Percentiles rank a stretch among this genome's conserved stretches.
phyloP scores from a whole-genome alignment of 2,797 vertebrate species.

The Gymnodraco acuticeps region DNA sequence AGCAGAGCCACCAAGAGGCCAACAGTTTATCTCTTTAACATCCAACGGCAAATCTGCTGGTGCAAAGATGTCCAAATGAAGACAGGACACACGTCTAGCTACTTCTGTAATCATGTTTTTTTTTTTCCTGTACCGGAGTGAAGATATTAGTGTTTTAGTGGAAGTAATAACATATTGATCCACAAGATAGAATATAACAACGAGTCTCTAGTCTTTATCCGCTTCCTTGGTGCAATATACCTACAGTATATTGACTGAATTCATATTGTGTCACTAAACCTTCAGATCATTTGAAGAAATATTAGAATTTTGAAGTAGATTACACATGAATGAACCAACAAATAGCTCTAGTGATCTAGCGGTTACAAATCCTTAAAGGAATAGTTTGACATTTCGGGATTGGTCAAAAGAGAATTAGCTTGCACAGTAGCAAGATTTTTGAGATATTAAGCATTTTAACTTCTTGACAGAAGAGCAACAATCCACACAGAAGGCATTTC shows the following conservation, averaged over 20 bases:
- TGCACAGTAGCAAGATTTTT: no score
- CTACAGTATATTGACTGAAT: background rate
- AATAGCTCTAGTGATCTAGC: background rate
- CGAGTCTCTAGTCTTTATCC: background rate
- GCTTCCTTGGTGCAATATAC: background rate
- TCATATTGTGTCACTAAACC: background rate
- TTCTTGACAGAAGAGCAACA: no score
- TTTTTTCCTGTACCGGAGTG: background rate
- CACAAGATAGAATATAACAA: background rate
- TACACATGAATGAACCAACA: background rate
- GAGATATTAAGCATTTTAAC: no score
- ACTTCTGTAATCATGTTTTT: constrained; percentile 1
- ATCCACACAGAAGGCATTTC: no score
- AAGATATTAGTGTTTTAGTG: constrained; percentile 9
- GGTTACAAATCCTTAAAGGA: background rate
- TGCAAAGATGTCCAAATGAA: constrained; percentile 18
- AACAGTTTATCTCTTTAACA: constrained; percentile 25
- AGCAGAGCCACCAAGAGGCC: constrained; percentile 28
- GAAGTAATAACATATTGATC: constrained; percentile 31
- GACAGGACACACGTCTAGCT: background rate
- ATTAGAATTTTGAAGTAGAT: constrained; percentile 6
- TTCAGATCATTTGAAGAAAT: constrained; percentile 2
- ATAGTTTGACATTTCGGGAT: background rate
- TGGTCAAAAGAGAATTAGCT: background rate
- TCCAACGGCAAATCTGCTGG: background rate